phyloP scores from a whole-genome alignment of 2,888 invertebrate genomes.

The Ischnus inquisitorius region DNA sequence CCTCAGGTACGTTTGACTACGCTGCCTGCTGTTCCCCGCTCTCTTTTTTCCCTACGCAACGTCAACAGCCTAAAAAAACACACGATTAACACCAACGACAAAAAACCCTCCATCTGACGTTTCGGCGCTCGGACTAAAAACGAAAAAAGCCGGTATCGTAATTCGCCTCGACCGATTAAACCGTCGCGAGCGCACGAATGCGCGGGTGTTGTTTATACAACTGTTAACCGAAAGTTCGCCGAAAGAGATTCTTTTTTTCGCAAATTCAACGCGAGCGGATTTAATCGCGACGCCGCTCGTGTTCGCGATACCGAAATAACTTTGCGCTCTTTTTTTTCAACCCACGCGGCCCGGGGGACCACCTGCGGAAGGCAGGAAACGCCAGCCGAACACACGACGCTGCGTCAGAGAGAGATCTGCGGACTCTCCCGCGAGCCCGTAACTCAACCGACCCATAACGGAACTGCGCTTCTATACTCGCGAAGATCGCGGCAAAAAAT shows the following conservation, averaged over 20 bases:
- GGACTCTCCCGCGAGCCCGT: constrained; percentile 39
- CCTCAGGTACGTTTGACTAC: constrained; percentile 63
- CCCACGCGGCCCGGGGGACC: constrained; percentile 29
- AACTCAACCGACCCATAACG: constrained; percentile 60
- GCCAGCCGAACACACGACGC: constrained; percentile 21
- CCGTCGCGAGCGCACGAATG: constrained; percentile 3
- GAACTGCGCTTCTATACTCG: constrained; percentile 54
- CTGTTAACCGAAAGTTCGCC: constrained; percentile 45
- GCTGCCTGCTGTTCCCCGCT: constrained; percentile 43
- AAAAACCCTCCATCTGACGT: constrained; percentile 5
- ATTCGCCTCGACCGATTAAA: constrained; percentile 15
- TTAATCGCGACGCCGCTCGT: not conserved
- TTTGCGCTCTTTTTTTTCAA: not conserved
- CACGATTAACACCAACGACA: constrained; percentile 9
- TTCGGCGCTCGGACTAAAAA: constrained; percentile 13
- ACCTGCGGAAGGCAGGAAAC: constrained; percentile 35
- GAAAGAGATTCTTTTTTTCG: constrained; percentile 36
- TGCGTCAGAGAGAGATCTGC: constrained; percentile 45
- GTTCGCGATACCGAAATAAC: not conserved
- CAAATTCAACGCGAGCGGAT: constrained; percentile 3
- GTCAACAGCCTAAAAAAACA: constrained; percentile 32
- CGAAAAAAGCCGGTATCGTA: constrained; percentile 3
- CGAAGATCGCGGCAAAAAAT: constrained; percentile 35
- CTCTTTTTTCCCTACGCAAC: constrained; percentile 12
- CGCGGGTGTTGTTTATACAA: constrained; percentile 50